phyloP scores from a whole-genome alignment of 2,113 vertebrate genomes.

The Grallaria varia region DNA sequence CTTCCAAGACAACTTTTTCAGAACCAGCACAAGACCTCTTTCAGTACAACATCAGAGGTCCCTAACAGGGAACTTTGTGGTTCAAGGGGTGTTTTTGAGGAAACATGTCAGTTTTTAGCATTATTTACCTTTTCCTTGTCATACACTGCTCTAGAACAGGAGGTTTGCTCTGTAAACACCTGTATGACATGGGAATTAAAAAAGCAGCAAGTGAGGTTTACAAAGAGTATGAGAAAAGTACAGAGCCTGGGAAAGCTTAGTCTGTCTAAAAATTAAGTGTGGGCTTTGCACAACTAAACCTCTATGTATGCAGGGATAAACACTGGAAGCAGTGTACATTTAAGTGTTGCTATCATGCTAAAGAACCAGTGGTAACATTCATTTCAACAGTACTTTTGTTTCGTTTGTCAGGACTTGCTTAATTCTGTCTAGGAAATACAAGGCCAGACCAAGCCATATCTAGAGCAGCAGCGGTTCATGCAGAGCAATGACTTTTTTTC shows the following conservation, averaged over 20 bases:
- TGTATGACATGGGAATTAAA: not conserved
- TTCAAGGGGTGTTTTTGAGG: not conserved
- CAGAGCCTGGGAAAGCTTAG: not conserved
- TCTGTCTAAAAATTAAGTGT: not conserved
- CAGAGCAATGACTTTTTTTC: not conserved
- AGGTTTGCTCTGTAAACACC: not conserved
- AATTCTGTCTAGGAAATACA: not conserved
- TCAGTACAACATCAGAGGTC: not conserved
- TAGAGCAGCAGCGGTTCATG: not conserved
- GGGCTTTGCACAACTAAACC: not conserved
- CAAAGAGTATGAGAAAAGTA: not conserved
- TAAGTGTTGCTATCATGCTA: not conserved
- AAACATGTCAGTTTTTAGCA: not conserved
- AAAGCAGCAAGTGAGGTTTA: not conserved
- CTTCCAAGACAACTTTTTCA: not conserved
- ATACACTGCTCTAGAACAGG: not conserved
- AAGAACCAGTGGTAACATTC: not conserved
- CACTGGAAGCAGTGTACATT: not conserved
- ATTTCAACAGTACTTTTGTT: not conserved
- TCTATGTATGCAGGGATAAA: not conserved
- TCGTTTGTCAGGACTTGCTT: not conserved
- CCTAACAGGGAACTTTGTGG: not conserved
- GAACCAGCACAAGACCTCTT: not conserved
- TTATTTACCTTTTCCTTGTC: not conserved
- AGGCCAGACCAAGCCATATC: not conserved